Base-by-base conservation (phyloP, 1,140 invertebrate species). In the Drosophila paulistorum region DNA sequence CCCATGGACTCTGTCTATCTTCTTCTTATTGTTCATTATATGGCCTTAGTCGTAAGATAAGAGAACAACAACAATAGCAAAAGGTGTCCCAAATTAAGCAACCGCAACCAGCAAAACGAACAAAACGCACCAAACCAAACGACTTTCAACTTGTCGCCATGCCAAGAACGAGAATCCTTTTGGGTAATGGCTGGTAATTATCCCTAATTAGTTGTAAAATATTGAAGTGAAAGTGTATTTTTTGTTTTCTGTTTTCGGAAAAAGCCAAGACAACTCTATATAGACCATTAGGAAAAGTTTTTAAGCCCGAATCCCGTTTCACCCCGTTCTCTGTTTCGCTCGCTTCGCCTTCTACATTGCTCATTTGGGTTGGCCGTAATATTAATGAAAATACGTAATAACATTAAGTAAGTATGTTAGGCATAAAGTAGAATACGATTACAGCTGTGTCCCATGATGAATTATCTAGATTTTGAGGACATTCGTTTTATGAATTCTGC, bases 181-280 rank as follows among this genome's bases (percentile, higher is more conserved):
- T 66, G 77, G 68, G 77, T 84, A 89, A 89, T 84, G 77, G 65
- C 74, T 81, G 80, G 68, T 89, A 89, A 90, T 89, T 89, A 84
- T 81, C 71, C 81, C 64, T 90, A 84, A 89, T 90, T 89, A 89
- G 85, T 89, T 89, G 81, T 90, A 89, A 90, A 90, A 90, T 89
- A 89, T 89, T 90, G 78, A 89, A 78, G 77, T 66, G 58, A 79
- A 81, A 82, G 65, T 82, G 71, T 79, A 77, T 83, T 62, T 67
- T 17, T 30, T 30, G 23, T 26, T 6, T 30, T 30, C 6, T 30
- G 30, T 30, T 30, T 30, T 30, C 0, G 30, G 30, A 30, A 30
- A 55, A 42, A 71, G 41, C 61, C 62, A 72, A 74, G 71, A 65
- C 68, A 65, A 70, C 59, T 74, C 35, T 42, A 62, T 42, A 62